These are phyloP conservation scores for Sebastes flavidus DNA, from an alignment of 2,797 vertebrate genomes.

Conservation along the genomic window DNA sequence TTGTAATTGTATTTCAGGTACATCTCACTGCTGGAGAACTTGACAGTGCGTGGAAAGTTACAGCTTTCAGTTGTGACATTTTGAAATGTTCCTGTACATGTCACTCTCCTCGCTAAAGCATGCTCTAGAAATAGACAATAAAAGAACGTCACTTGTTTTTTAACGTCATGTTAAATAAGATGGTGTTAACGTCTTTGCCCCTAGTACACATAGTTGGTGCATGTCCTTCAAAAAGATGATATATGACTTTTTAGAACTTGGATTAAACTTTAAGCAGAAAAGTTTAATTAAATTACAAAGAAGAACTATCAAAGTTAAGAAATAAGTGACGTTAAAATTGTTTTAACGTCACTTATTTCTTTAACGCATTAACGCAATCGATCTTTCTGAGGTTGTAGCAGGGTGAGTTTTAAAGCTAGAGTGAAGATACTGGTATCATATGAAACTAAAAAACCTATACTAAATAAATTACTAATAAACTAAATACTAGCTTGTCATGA, in stretches of 20 bases:
- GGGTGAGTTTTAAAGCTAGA: no score
- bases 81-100: background rate
- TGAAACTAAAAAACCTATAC: no score
- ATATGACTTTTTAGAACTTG: background rate
- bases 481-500: no score
- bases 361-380: no score
- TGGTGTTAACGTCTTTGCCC: background rate
- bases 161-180: background rate
- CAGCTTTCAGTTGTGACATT: background rate
- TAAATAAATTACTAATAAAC: no score
- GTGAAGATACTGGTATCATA: no score
- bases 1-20: background rate
- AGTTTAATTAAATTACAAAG: background rate
- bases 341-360: no score
- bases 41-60: background rate
- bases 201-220: background rate
- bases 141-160: background rate
- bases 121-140: background rate
- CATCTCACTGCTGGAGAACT: background rate
- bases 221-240: background rate
- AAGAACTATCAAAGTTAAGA: no score
- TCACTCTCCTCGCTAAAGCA: background rate
- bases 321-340: no score
- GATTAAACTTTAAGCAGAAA: background rate
- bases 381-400: no score